These are phyloP conservation scores for Andrena camellia DNA, from an alignment of 2,888 invertebrate species.

Conservation along the genomic window DNA sequence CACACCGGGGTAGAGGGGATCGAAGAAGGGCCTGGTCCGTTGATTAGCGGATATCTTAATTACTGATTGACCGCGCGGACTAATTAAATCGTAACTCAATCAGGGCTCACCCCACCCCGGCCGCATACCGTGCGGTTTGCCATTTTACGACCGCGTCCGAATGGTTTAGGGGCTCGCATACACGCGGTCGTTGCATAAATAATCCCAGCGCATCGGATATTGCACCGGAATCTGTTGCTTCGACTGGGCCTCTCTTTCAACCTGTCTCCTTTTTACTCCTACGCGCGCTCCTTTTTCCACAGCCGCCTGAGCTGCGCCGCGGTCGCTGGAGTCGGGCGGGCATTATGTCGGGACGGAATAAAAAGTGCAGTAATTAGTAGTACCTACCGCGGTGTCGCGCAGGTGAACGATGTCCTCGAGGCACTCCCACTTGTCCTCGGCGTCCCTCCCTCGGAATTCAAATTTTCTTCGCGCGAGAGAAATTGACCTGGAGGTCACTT, in stretches of 20 bases:
- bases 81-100: conserved; percentile 84
- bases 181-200: conserved; percentile 36
- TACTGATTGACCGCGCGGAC: conserved; percentile 81
- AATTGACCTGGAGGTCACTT: background rate
- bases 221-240: conserved; percentile 33
- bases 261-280: conserved; percentile 48
- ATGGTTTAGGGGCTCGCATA: conserved; percentile 53
- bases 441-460: background rate
- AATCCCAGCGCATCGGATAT: conserved; percentile 56
- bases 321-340: conserved; percentile 22
- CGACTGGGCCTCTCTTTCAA: conserved; percentile 12
- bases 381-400: conserved; percentile 73
- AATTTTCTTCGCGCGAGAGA: conserved; percentile 28
- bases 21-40: conserved; percentile 64
- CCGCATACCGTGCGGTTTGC: conserved; percentile 14
- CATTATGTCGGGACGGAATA: conserved; percentile 66
- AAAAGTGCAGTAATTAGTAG: conserved; percentile 72
- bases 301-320: conserved; percentile 12
- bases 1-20: conserved; percentile 42
- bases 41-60: conserved; percentile 84
- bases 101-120: conserved; percentile 65
- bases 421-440: conserved; percentile 50
- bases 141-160: conserved; percentile 70
- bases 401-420: conserved; percentile 55
- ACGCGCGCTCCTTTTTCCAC: conserved; percentile 41